Percentiles rank a stretch among this genome's conserved stretches.
Evolutionary conservation across 2,113 vertebrate genomes (phyloP).

Genomic region (Psophia crepitans): DNA sequence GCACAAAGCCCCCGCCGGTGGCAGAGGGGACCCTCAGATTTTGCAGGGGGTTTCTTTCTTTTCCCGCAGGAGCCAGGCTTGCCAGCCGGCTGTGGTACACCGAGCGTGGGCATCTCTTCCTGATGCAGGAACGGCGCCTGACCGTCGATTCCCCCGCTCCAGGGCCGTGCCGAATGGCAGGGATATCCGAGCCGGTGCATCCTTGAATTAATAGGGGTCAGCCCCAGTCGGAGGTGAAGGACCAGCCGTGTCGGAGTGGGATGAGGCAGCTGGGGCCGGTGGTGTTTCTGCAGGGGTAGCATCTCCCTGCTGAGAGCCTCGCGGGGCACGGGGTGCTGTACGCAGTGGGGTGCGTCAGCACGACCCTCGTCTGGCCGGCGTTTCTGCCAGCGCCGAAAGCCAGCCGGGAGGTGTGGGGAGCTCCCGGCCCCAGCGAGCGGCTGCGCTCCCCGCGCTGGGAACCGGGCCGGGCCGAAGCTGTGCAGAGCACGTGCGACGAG

Average conservation of each 20-base stretch:
- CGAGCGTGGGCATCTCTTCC: fast-evolving
- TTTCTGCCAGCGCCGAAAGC: neutral
- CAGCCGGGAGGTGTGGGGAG: neutral
- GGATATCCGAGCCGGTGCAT: neutral
- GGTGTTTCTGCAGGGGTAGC: neutral
- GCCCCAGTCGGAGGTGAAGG: neutral
- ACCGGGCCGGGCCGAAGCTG: neutral
- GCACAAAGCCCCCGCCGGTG: neutral
- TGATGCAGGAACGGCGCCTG: fast-evolving
- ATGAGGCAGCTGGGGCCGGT: fast-evolving
- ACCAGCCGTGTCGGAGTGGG: neutral
- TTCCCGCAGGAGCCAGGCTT: neutral
- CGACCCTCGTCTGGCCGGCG: neutral
- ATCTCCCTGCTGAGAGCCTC: neutral
- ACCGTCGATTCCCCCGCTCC: fast-evolving
- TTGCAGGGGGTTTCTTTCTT: neutral
- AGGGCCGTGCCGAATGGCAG: neutral
- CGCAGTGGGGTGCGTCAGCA: fast-evolving
- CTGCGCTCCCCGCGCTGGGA: neutral
- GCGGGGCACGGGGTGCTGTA: fast-evolving
- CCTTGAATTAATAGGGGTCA: neutral
- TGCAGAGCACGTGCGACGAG: neutral
- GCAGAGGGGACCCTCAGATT: neutral
- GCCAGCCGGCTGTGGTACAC: neutral
- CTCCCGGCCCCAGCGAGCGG: neutral